A percentile compares a stretch with the other conserved stretches of the same genome.
phyloP scores from a whole-genome alignment of 2,888 invertebrate species.

The Anodontia alba region DNA sequence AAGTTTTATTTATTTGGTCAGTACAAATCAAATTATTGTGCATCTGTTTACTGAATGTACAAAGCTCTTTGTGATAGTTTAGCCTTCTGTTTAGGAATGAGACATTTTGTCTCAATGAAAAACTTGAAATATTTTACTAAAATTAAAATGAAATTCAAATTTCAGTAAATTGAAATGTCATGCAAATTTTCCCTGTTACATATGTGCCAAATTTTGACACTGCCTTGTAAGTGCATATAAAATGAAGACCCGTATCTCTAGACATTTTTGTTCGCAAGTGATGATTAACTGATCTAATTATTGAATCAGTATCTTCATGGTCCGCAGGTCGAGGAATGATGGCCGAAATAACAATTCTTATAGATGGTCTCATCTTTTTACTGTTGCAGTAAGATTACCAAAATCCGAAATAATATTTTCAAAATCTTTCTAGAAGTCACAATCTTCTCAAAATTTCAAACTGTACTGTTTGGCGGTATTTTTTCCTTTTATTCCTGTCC shows the following conservation, averaged over 20 bases:
- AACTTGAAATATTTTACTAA: too few relatives aligned
- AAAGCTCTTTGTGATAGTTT: too few relatives aligned
- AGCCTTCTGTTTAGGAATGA: too few relatives aligned
- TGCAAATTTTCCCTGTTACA: too few relatives aligned
- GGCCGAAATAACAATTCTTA: neutral
- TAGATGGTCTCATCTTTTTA: neutral
- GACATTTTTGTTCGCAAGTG: neutral
- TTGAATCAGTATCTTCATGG: neutral
- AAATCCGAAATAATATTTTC: constrained; percentile 5
- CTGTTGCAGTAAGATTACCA: neutral
- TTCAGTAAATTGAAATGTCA: too few relatives aligned
- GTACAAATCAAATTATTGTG: too few relatives aligned
- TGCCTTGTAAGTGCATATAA: neutral
- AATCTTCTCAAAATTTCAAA: too few relatives aligned
- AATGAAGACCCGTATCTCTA: neutral
- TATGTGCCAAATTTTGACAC: neutral
- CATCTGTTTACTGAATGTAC: too few relatives aligned
- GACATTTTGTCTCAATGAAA: too few relatives aligned
- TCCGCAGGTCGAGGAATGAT: neutral
- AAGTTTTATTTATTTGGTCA: too few relatives aligned
- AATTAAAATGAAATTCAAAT: too few relatives aligned
- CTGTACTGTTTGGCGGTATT: constrained; percentile 3
- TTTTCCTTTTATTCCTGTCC: neutral
- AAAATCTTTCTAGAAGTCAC: too few relatives aligned
- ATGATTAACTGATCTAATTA: neutral